Base-by-base conservation (phyloP, 2,113 vertebrate species). In the Dunckerocampus dactyliophorus region DNA sequence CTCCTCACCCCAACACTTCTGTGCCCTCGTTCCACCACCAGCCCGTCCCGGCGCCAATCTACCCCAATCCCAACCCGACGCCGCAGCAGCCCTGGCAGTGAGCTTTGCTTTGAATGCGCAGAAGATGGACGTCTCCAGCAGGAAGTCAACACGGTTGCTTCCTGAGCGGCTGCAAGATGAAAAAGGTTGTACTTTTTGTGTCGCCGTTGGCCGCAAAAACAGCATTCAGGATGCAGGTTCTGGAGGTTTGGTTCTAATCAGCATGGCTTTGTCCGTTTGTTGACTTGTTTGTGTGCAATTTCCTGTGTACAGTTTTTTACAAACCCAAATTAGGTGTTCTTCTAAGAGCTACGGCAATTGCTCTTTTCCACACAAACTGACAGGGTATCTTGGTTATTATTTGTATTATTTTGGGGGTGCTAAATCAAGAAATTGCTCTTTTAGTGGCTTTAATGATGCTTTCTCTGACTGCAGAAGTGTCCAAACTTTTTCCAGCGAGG, bases 51-150 rank as follows among this genome's bases (percentile, higher is more conserved):
- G 85, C 85, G 0, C 81, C 86, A 6, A 80, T 85, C 57, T 88
- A 90, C 62, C 82, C 79, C 60, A 84, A 86, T 63, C 82, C 84
- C 42, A 83, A 80, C 65, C 81, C 72, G 0, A 71, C 67, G 10
- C 85, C 88, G 1, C 87, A 86, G 70, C 73, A 79, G 22, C 87
- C 80, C 0, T 89, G 88, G 85, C 89, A 84, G 62, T 90, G 54
- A 87, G 57, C 55, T 28, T 9, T 15, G 11, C 6, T 63, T 49
- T 58, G 75, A 21, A 69, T 49, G 80, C 80, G 75, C 68, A 63
- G 47, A 59, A 47, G 45, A 48, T 62, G 72, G 53, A 71, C 64
- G 28, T 67, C 51, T 68, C 28, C 3, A 17, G 37, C 17, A 39
- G 64, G 24, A 77, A 69, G 21, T 43, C 6, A 39, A 62, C 24